Evolutionary conservation across 2,888 invertebrate species (phyloP), one percentile per base, ranked within the genome.

Genomic region (Prionchulus punctatus): DNA sequence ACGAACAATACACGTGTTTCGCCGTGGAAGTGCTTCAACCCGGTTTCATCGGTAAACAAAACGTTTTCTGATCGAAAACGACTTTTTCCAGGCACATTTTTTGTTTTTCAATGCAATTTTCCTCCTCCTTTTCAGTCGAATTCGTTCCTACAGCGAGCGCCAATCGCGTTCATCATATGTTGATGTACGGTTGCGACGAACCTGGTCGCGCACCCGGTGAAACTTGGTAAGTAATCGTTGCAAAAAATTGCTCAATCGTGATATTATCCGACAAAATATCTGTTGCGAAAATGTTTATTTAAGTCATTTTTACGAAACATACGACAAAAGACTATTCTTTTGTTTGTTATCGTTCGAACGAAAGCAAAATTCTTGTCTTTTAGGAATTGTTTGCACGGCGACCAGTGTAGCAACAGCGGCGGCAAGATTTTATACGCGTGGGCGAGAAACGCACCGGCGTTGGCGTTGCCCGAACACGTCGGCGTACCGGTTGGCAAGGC

Each of bases 201-300:
- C 68, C 69, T n/a, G 87, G 86, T 0, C 85, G 85, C 1, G 78
- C 79, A 26, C 74, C 77, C 60, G 79, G 81, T 57, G 72, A 78
- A 28, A 81, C 83, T 53, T 86, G 88, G 87, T 83, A 75, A 76
- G 43, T 4, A n/a, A n/a, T n/a, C n/a, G n/a, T n/a, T n/a, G n/a
- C n/a, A n/a, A n/a, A n/a, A n/a, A n/a, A n/a, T n/a, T n/a, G n/a
- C n/a, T n/a, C n/a, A n/a, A n/a, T n/a, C n/a, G n/a, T n/a, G n/a
- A n/a, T n/a, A n/a, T n/a, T n/a, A n/a, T n/a, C n/a, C n/a, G n/a
- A n/a, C n/a, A n/a, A n/a, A n/a, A n/a, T n/a, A n/a, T n/a, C n/a
- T n/a, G n/a, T n/a, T n/a, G n/a, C n/a, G n/a, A n/a, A n/a, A n/a
- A n/a, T n/a, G n/a, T n/a, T n/a, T n/a, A n/a, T n/a, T n/a, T n/a